Conservation (phyloP, 1,140 invertebrate genomes). For the Drosophila willistoni region DNA sequence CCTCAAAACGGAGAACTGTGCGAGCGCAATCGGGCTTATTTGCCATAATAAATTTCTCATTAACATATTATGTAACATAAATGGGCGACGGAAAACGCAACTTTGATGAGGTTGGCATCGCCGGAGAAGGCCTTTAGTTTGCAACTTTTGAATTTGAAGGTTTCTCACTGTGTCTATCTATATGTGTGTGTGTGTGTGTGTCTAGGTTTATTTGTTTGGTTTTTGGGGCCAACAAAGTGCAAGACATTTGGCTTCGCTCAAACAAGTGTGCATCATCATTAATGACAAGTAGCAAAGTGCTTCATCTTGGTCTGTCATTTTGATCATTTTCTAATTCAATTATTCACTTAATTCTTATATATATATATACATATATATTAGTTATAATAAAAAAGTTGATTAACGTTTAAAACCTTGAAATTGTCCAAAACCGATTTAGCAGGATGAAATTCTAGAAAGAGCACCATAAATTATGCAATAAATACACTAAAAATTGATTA, state of each 20-base stretch:
- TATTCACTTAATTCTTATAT: too few relatives aligned
- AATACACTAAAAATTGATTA: too few relatives aligned
- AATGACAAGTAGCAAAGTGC: conserved; percentile 10
- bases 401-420: too few relatives aligned
- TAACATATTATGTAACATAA: conserved; percentile 61
- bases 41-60: conserved; percentile 65
- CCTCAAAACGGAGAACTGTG: conserved; percentile 33
- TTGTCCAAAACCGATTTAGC: too few relatives aligned
- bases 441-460: too few relatives aligned
- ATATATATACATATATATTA: too few relatives aligned
- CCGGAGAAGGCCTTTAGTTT: conserved; percentile 3
- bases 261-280: conserved; percentile 13
- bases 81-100: conserved; percentile 28
- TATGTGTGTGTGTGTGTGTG: conserved; percentile 10
- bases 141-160: conserved; percentile 56
- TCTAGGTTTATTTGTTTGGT: not conserved
- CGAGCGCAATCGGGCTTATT: conserved; percentile 55
- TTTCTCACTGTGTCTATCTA: conserved; percentile 29
- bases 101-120: not conserved
- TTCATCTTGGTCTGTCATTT: not conserved
- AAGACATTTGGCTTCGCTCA: conserved; percentile 49
- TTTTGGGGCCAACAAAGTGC: conserved; percentile 41
- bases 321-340: too few relatives aligned
- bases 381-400: too few relatives aligned
- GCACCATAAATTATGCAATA: too few relatives aligned